Evolutionary conservation across 1,140 invertebrate genomes (phyloP), one percentile per base, ranked within the genome.

Genomic region (Heliconius eleuchia): DNA sequence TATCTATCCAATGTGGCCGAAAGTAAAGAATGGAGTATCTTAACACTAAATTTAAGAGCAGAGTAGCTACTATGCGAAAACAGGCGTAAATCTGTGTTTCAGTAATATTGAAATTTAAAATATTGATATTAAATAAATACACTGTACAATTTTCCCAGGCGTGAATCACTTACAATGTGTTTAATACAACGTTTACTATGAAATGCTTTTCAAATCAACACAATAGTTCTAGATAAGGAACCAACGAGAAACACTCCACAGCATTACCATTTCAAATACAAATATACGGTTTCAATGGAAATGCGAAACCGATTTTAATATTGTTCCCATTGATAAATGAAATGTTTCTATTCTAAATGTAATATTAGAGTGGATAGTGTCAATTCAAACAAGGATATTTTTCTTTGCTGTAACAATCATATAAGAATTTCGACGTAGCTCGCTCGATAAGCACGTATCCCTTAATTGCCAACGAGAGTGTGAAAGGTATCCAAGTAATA

Each of bases 131-230:
- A 66, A 66, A 30, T 66, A 66, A 66, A 66, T 66, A 13, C 11
- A 27, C 11, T 27, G n/a, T 27, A 27, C 23, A 66, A 66, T 66
- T 66, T 4, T 11, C 9, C 27, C 23, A n/a, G 23, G 30, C 60
- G 13, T 66, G 60, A 66, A 66, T 66, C 60, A 66, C 60, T 27
- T 66, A 66, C 60, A 66, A 66, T 66, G 23, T 66, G 60, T 27
- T 66, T 66, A 66, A 66, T 66, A 66, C 23, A 66, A 27, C 60
- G 11, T 66, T 66, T 66, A 66, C 11, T 66, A 66, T 30, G 60
- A 66, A 66, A 66, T 27, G 60, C 60, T 66, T 66, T 66, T 66
- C 60, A 66, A 66, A 66, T 66, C 3, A 11, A 30, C 60, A 66
- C 60, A 66, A 66, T 66, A 27, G 60, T 66, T 13, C 60, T 66